phyloP scores from a whole-genome alignment of 1,140 invertebrate genomes.

The Elysia chlorotica region DNA sequence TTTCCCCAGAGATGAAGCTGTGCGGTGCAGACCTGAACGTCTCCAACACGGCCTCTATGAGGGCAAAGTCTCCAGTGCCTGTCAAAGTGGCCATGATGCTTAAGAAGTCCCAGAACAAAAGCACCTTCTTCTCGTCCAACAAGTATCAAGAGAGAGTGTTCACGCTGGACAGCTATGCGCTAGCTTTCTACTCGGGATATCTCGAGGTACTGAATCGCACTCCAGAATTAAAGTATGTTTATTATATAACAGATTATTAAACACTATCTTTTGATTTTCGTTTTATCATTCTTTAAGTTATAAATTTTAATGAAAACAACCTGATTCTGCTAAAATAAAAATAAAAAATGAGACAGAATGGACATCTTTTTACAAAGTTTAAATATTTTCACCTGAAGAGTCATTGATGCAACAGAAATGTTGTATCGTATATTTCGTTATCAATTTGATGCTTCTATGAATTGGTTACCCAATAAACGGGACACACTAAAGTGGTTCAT shows the following conservation, averaged over 20 bases:
- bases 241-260: too few relatives aligned
- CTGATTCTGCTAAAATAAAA: background rate
- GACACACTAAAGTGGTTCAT: too few relatives aligned
- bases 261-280: too few relatives aligned
- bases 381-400: background rate
- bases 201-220: too few relatives aligned
- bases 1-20: background rate
- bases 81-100: constrained; percentile 13
- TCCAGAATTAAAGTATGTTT: too few relatives aligned
- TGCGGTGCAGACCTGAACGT: background rate
- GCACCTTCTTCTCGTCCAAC: constrained; percentile 17
- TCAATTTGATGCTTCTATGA: too few relatives aligned
- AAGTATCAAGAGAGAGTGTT: constrained; percentile 20
- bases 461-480: too few relatives aligned
- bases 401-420: too few relatives aligned
- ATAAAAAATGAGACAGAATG: background rate
- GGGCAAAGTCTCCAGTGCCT: background rate
- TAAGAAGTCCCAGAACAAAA: constrained; percentile 21
- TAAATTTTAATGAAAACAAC: background rate
- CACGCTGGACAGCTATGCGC: background rate
- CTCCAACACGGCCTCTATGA: background rate
- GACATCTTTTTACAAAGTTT: background rate
- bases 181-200: constrained; percentile 3
- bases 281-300: too few relatives aligned
- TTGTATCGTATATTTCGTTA: too few relatives aligned